phyloP scores from a whole-genome alignment of 2,888 invertebrate species.

The Lithophane semibrunnea region DNA sequence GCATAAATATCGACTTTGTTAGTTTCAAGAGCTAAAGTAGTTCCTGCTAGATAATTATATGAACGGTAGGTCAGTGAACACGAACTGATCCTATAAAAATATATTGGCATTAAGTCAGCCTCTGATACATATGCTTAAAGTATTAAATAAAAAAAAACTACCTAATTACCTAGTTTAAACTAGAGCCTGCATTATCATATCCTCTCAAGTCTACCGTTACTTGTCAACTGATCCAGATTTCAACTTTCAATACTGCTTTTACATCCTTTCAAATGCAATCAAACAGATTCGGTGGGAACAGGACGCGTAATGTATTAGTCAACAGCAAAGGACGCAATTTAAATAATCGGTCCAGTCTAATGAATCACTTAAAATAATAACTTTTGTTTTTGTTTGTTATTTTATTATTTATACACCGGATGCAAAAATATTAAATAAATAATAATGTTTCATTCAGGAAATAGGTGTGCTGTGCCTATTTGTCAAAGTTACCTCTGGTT shows the following conservation, averaged over 20 bases:
- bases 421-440: neutral
- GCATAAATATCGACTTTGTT: too few relatives aligned
- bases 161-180: constrained; percentile 16
- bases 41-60: too few relatives aligned
- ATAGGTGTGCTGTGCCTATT: neutral
- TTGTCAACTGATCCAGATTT: constrained; percentile 16
- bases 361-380: constrained; percentile 32
- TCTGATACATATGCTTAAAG: too few relatives aligned
- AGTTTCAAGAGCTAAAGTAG: too few relatives aligned
- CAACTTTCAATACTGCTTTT: constrained; percentile 58
- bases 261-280: constrained; percentile 57
- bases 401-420: constrained; percentile 7
- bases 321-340: constrained; percentile 58
- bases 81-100: too few relatives aligned
- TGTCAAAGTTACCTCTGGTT: neutral
- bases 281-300: constrained; percentile 48
- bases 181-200: constrained; percentile 18
- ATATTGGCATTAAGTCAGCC: too few relatives aligned
- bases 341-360: constrained; percentile 22
- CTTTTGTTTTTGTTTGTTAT: constrained; percentile 8
- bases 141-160: neutral
- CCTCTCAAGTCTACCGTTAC: constrained; percentile 9
- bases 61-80: too few relatives aligned
- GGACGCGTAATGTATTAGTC: constrained; percentile 31
- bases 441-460: constrained; percentile 17